A percentile compares a stretch with the other conserved stretches of the same genome.
These are phyloP conservation scores for Pygmarrhopalites habei DNA, from an alignment of 1,140 invertebrate species.

Conservation along the genomic window DNA sequence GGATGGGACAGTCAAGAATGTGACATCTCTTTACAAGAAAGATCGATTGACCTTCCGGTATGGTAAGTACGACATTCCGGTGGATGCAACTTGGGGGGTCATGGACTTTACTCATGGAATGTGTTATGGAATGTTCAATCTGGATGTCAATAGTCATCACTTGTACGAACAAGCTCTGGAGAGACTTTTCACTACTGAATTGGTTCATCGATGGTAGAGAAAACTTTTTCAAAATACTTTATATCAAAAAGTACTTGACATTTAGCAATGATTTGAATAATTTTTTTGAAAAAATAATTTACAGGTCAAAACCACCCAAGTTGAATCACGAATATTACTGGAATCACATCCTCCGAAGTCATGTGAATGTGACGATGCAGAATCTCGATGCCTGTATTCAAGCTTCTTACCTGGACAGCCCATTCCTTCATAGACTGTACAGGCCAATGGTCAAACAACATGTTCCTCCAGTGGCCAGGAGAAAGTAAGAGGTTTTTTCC, in stretches of 20 bases:
- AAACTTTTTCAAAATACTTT: background rate
- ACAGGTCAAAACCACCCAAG: slow-evolving; percentile 11
- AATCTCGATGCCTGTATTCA: slow-evolving; percentile 30
- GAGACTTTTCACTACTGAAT: slow-evolving; percentile 23
- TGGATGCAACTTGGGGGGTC: slow-evolving; percentile 24
- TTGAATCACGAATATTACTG: slow-evolving; percentile 10
- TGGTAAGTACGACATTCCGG: slow-evolving; percentile 26
- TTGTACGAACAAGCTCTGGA: slow-evolving; percentile 27
- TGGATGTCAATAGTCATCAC: slow-evolving; percentile 27
- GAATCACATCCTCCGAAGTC: slow-evolving; percentile 15
- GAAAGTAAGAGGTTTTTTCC: background rate
- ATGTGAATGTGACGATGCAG: slow-evolving; percentile 16
- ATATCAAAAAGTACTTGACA: no score
- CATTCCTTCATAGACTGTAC: slow-evolving; percentile 22
- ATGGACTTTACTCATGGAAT: slow-evolving; percentile 29
- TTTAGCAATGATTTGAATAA: no score
- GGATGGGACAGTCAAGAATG: background rate
- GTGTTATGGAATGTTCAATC: slow-evolving; percentile 24
- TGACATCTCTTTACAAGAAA: background rate
- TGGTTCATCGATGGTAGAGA: slow-evolving; percentile 27
- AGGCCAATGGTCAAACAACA: slow-evolving; percentile 10
- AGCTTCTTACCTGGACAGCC: slow-evolving; percentile 24
- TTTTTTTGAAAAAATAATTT: background rate
- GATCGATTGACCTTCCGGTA: slow-evolving; percentile 8
- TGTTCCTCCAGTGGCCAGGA: background rate